These are phyloP conservation scores for Alaudala cheleensis DNA, from an alignment of 2,113 vertebrate genomes.

Conservation along the genomic window DNA sequence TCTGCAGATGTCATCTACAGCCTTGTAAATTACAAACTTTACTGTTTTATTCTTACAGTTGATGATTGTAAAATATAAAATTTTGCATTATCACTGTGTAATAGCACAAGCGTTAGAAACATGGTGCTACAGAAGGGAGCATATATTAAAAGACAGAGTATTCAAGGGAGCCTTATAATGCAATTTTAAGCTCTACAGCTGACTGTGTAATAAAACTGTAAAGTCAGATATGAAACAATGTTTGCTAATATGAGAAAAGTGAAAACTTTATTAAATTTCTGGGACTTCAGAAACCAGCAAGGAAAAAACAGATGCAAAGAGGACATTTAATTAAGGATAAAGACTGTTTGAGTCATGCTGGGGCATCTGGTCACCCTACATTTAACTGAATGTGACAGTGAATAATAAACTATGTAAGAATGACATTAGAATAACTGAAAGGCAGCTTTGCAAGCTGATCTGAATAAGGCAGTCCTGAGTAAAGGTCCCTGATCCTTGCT, in stretches of 20 bases:
- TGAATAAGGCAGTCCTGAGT: not conserved
- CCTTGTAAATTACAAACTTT: constrained; percentile 65
- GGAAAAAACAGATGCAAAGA: not conserved
- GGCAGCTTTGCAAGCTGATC: not conserved
- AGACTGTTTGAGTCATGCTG: constrained; percentile 1
- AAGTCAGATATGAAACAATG: constrained; percentile 25
- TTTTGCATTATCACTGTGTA: constrained; percentile 51
- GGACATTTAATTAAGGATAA: constrained; percentile 36
- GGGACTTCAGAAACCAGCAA: not conserved
- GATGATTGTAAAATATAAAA: constrained; percentile 59
- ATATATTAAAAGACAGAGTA: constrained; percentile 31
- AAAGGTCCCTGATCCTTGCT: not conserved
- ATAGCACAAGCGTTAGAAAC: constrained; percentile 42
- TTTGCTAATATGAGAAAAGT: constrained; percentile 57
- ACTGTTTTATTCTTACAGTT: constrained; percentile 57
- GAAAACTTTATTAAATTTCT: constrained; percentile 34
- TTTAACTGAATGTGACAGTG: not conserved
- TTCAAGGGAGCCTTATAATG: constrained; percentile 48
- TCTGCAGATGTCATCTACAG: constrained; percentile 54
- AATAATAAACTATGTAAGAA: not conserved
- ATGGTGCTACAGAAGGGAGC: constrained; percentile 4
- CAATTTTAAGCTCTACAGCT: constrained; percentile 30
- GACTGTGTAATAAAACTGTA: constrained; percentile 61
- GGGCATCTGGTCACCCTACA: constrained; percentile 19
- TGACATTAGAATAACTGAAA: constrained; percentile 38